phyloP scores from a whole-genome alignment of 2,797 vertebrate species.

The Sternarchorhynchus goeldii region DNA sequence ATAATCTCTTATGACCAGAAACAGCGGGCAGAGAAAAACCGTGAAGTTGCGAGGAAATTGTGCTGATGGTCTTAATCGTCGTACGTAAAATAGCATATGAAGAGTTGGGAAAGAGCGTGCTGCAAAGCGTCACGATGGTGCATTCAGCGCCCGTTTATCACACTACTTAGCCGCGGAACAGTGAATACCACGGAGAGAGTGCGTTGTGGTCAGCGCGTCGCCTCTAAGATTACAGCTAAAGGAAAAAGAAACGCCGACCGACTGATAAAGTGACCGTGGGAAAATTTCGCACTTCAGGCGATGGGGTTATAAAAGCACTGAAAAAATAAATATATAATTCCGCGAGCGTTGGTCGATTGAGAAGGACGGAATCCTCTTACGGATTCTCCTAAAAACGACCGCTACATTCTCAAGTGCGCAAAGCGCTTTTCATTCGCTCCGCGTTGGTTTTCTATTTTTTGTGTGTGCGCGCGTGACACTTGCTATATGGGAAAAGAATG shows the following conservation, averaged over 20 bases:
- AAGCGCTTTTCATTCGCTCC: neutral
- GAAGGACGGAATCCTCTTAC: slow-evolving; percentile 14
- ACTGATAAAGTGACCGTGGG: slow-evolving; percentile 32
- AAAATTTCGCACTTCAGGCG: slow-evolving; percentile 33
- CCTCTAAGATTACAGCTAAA: slow-evolving; percentile 55
- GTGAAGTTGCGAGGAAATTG: slow-evolving; percentile 27
- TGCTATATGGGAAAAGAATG: slow-evolving; percentile 55
- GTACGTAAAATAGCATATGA: slow-evolving; percentile 20
- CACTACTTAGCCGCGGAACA: slow-evolving; percentile 68
- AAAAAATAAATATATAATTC: neutral
- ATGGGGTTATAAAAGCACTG: slow-evolving; percentile 10
- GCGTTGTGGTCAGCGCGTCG: neutral
- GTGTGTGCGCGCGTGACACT: neutral
- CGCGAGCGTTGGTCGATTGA: neutral
- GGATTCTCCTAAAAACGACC: slow-evolving; percentile 16
- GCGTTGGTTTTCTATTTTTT: neutral
- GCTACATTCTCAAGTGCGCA: neutral
- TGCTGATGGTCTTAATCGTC: slow-evolving; percentile 2
- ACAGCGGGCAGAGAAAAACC: neutral
- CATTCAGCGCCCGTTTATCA: slow-evolving; percentile 62
- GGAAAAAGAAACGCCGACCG: slow-evolving; percentile 28
- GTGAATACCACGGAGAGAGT: slow-evolving; percentile 55
- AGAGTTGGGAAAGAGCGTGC: slow-evolving; percentile 39
- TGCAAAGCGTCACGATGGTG: slow-evolving; percentile 65
- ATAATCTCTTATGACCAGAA: neutral